These are phyloP conservation scores for Craterocephalus amniculus DNA, from an alignment of 2,797 vertebrate genomes.

Conservation along the genomic window DNA sequence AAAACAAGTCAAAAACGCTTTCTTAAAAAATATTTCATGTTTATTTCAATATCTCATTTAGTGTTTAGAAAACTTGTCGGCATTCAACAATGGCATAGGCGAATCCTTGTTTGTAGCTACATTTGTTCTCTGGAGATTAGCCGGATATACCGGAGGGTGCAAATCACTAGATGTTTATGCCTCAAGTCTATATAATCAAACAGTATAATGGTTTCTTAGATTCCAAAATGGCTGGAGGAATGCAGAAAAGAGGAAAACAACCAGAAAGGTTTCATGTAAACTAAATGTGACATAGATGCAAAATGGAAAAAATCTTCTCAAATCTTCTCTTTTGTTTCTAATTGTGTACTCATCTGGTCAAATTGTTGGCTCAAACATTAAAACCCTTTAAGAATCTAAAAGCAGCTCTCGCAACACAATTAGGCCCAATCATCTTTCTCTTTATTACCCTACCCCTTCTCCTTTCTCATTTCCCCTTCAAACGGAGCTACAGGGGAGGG, in stretches of 20 bases:
- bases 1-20: neutral
- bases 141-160: neutral
- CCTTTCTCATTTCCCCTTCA: too few species aligned
- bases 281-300: neutral
- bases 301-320: neutral
- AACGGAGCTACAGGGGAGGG: too few species aligned
- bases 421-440: too few species aligned
- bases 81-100: neutral
- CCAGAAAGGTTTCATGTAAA: neutral
- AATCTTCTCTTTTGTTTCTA: neutral
- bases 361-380: constrained; percentile 31
- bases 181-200: constrained; percentile 1
- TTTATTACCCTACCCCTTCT: too few species aligned
- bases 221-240: constrained; percentile 11
- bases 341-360: neutral
- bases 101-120: too few species aligned
- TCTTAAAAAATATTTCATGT: too few species aligned
- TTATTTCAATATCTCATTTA: neutral
- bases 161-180: neutral
- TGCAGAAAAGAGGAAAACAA: neutral
- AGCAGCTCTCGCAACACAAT: constrained; percentile 2
- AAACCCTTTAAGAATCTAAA: constrained; percentile 32
- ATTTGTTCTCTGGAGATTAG: too few species aligned
- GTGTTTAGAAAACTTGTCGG: neutral
- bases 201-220: constrained; percentile 2